A percentile compares a stretch with the other conserved stretches of the same genome.
Conservation (phyloP, 1,140 invertebrate species). For the Ectropis grisescens region DNA sequence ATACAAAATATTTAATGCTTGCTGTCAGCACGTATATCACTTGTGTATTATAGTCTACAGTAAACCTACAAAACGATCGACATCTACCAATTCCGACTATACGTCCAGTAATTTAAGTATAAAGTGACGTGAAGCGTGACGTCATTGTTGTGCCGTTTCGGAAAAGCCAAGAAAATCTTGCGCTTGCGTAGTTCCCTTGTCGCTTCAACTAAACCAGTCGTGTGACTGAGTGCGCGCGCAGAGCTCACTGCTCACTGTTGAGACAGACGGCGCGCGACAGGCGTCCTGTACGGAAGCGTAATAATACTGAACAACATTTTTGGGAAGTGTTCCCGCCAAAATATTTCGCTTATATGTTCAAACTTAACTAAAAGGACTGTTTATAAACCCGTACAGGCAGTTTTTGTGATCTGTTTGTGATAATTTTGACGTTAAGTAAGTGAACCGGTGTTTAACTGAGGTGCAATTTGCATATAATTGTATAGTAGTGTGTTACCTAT, state of each 20-base stretch:
- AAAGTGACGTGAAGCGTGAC: constrained; percentile 22
- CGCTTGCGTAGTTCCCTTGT: constrained; percentile 51
- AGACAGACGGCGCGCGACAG: constrained; percentile 40
- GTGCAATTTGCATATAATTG: constrained; percentile 41
- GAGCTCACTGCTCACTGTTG: constrained; percentile 14
- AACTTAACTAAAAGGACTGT: no score
- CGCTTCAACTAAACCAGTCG: constrained; percentile 14
- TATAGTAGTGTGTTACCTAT: constrained; percentile 14
- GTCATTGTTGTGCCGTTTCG: constrained; percentile 26
- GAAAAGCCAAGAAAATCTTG: constrained; percentile 36
- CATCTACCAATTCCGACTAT: background rate
- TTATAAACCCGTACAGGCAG: no score
- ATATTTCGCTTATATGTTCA: no score
- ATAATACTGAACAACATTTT: background rate
- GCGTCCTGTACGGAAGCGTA: constrained; percentile 31
- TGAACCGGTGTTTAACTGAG: constrained; percentile 13
- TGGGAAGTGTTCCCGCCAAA: no score
- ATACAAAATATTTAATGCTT: no score
- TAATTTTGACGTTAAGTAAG: constrained; percentile 15
- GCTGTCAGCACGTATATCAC: background rate
- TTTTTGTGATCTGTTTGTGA: no score
- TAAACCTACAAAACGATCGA: background rate
- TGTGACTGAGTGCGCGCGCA: constrained; percentile 19
- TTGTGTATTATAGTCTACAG: no score
- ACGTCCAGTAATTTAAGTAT: background rate